A percentile compares a stretch with the other conserved stretches of the same genome.
Conservation (phyloP, 1,140 invertebrate genomes). For the honey bee (Apis mellifera) region DNA sequence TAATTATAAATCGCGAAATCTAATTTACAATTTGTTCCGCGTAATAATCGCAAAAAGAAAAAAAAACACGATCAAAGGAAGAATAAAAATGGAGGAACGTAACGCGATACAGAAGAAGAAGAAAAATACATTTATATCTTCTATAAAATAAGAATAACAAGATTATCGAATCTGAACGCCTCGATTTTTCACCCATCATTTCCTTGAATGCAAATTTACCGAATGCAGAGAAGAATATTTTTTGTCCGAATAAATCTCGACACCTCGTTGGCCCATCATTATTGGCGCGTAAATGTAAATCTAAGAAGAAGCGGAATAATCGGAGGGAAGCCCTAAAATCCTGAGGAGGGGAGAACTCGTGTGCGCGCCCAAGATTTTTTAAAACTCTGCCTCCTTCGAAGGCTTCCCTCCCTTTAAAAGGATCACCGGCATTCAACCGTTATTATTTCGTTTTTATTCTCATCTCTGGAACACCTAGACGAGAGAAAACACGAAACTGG, state of each 20-base stretch:
- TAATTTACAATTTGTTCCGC: not conserved
- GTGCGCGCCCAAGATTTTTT: constrained; percentile 23
- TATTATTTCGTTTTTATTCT: not conserved
- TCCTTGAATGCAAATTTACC: not conserved
- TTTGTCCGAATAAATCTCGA: not conserved
- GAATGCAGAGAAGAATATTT: not conserved
- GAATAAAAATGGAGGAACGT: too few species aligned
- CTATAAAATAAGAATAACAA: too few species aligned
- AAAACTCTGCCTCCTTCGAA: constrained; percentile 20
- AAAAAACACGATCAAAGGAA: too few species aligned
- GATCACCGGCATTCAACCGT: constrained; percentile 35
- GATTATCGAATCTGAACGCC: too few species aligned
- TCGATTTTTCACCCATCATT: not conserved
- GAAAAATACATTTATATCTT: too few species aligned
- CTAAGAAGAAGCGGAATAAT: constrained; percentile 36
- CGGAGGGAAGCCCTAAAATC: constrained; percentile 30
- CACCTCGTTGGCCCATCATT: too few species aligned
- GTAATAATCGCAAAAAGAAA: not conserved
- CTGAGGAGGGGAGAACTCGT: not conserved
- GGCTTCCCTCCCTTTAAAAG: constrained; percentile 49
- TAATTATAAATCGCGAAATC: not conserved
- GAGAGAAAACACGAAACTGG: too few species aligned
- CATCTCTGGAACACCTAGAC: constrained; percentile 1
- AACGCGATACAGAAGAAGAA: too few species aligned
- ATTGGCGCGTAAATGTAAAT: not conserved